These are phyloP conservation scores for Chymomyza amoena DNA, from an alignment of 2,888 invertebrate genomes.

Conservation along the genomic window DNA sequence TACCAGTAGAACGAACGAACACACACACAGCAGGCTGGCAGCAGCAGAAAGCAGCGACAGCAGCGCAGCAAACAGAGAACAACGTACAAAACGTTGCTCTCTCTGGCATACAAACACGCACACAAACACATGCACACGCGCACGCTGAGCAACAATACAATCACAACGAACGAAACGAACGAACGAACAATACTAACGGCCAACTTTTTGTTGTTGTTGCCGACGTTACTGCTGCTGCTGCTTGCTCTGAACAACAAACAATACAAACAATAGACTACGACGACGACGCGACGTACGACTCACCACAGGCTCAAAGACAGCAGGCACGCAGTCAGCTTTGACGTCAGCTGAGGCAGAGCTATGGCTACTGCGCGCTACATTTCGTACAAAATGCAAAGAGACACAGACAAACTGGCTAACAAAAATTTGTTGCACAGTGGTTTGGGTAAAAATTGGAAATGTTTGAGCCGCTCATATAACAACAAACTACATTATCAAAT, in stretches of 20 bases:
- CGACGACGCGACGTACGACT: slow-evolving; percentile 20
- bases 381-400: slow-evolving; percentile 62
- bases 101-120: slow-evolving; percentile 9
- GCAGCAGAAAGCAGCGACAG: slow-evolving; percentile 25
- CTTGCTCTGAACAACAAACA: slow-evolving; percentile 59
- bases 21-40: slow-evolving; percentile 29
- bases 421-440: slow-evolving; percentile 22
- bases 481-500: no score
- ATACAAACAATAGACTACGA: slow-evolving; percentile 63
- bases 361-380: slow-evolving; percentile 63
- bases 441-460: slow-evolving; percentile 8
- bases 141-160: slow-evolving; percentile 48
- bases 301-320: slow-evolving; percentile 16
- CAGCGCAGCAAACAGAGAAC: slow-evolving; percentile 63
- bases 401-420: slow-evolving; percentile 47
- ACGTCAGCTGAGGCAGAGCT: slow-evolving; percentile 51
- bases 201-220: slow-evolving; percentile 59
- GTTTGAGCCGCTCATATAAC: no score
- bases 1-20: slow-evolving; percentile 73
- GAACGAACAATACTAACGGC: slow-evolving; percentile 35
- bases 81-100: slow-evolving; percentile 52
- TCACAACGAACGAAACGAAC: slow-evolving; percentile 13
- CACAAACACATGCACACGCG: slow-evolving; percentile 18
- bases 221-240: slow-evolving; percentile 31
- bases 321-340: slow-evolving; percentile 11